A percentile compares a stretch with the other conserved stretches of the same genome.
Evolutionary conservation across 2,797 vertebrate species (phyloP).

Genomic region (Micropoecilia bifurca): DNA sequence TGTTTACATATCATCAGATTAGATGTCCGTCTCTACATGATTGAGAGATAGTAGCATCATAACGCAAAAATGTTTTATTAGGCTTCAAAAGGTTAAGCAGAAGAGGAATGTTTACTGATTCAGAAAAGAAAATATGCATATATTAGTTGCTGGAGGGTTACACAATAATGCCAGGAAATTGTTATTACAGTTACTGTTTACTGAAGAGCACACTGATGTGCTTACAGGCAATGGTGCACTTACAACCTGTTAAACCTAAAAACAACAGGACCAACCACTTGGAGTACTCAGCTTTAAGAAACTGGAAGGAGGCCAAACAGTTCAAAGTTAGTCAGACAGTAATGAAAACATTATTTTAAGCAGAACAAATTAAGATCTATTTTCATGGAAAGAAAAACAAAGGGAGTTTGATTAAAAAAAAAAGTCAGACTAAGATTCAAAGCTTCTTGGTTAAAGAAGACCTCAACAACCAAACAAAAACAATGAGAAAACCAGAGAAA

Average conservation of each 20-base stretch:
- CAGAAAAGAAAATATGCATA: neutral
- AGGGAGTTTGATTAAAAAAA: neutral
- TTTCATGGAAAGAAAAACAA: neutral
- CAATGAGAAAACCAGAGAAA: constrained; percentile 17
- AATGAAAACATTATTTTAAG: neutral
- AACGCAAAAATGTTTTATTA: neutral
- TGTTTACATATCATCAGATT: neutral
- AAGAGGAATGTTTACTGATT: neutral
- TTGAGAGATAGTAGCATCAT: neutral
- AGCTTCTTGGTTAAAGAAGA: constrained; percentile 1
- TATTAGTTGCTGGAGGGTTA: neutral
- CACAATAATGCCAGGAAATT: neutral
- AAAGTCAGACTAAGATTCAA: constrained; percentile 12
- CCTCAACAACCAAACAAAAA: neutral
- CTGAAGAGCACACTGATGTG: neutral
- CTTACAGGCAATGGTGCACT: neutral
- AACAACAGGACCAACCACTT: neutral
- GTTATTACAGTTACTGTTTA: constrained; percentile 6
- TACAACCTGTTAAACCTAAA: neutral
- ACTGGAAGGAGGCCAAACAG: neutral
- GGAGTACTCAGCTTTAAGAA: neutral
- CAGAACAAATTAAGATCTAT: neutral
- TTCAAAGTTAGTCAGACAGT: neutral
- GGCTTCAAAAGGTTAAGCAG: neutral
- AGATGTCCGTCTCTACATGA: neutral